phyloP scores from a whole-genome alignment of 2,113 vertebrate genomes.

The Centropus unirufus region DNA sequence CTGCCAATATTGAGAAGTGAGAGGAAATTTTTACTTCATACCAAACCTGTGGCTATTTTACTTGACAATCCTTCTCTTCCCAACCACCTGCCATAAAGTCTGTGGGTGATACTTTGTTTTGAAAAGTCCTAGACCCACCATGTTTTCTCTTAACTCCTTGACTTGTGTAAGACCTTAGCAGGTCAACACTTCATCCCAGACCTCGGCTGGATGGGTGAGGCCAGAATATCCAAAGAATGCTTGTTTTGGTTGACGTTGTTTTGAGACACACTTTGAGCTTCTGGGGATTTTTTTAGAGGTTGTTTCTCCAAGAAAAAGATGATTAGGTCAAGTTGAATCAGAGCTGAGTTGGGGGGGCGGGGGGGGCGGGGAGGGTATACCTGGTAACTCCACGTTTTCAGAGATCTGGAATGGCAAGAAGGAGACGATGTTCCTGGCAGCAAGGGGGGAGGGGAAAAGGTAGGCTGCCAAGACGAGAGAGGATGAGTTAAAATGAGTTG shows the following conservation, averaged over 20 bases:
- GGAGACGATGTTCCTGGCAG: not conserved
- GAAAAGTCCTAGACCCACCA: not conserved
- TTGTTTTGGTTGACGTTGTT: not conserved
- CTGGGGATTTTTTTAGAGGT: not conserved
- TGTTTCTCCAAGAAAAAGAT: not conserved
- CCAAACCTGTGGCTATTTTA: not conserved
- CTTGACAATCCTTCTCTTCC: conserved; percentile 1
- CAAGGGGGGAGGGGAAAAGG: fast-evolving
- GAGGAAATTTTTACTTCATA: not conserved
- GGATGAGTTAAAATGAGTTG: not conserved
- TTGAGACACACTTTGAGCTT: not conserved
- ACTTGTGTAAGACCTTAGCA: not conserved
- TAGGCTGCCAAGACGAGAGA: not conserved
- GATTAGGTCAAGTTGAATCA: not conserved
- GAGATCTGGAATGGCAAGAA: not conserved
- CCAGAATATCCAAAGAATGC: not conserved
- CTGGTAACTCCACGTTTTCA: not conserved
- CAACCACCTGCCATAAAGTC: not conserved
- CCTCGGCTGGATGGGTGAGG: not conserved
- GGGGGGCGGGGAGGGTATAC: not conserved
- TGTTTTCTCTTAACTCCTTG: not conserved
- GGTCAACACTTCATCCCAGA: not conserved
- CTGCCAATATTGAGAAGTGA: not conserved
- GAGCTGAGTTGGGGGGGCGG: not conserved
- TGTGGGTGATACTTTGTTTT: not conserved